A percentile compares a stretch with the other conserved stretches of the same genome.
Evolutionary conservation across 2,888 invertebrate genomes (phyloP).

Genomic region (Polydrusus pterygomalis): DNA sequence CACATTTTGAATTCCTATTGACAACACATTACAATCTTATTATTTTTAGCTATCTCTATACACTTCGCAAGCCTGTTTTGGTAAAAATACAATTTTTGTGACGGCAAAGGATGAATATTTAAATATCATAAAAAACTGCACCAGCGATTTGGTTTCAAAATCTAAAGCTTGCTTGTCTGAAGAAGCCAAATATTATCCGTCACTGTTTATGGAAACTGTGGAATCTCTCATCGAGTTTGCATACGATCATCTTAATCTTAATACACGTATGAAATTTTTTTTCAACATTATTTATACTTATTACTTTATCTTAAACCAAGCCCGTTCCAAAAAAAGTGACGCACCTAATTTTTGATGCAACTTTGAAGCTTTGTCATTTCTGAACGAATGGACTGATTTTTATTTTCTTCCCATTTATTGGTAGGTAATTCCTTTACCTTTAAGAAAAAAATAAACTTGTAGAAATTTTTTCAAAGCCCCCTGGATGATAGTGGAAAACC

Average conservation of each 20-base stretch:
- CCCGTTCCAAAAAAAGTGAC: no score
- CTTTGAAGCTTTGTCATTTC: no score
- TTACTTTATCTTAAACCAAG: no score
- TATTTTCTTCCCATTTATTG: no score
- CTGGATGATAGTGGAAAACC: no score
- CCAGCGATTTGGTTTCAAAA: slow-evolving; percentile 6
- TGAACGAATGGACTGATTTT: no score
- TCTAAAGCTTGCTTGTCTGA: slow-evolving; percentile 49
- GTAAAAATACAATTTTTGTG: slow-evolving; percentile 1
- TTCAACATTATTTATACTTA: not conserved
- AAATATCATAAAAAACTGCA: slow-evolving; percentile 41
- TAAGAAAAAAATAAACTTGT: no score
- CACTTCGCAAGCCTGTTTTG: slow-evolving; percentile 1
- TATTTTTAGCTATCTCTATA: slow-evolving; percentile 10
- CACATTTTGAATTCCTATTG: no score
- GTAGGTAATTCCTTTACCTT: no score
- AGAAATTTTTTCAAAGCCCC: no score
- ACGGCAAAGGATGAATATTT: slow-evolving; percentile 42
- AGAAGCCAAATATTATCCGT: slow-evolving; percentile 49
- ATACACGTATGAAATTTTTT: slow-evolving; percentile 36
- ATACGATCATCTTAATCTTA: slow-evolving; percentile 41
- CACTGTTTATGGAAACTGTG: slow-evolving; percentile 40
- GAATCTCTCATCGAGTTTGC: slow-evolving; percentile 42
- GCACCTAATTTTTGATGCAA: no score
- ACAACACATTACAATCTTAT: not conserved